These are phyloP conservation scores for Tyria jacobaeae DNA, from an alignment of 2,888 invertebrate genomes.

Conservation along the genomic window DNA sequence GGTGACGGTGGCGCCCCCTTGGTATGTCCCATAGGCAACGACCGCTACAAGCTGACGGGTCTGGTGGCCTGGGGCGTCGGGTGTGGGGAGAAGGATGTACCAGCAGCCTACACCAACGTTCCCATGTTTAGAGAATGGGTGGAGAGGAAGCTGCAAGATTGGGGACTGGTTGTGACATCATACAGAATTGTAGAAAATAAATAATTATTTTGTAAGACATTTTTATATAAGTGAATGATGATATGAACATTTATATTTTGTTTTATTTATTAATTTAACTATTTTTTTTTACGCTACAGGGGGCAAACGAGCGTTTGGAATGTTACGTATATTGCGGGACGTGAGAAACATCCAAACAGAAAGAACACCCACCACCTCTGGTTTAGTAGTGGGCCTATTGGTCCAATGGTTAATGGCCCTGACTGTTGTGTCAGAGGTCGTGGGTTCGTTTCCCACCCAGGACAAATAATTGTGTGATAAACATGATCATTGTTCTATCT, in stretches of 20 bases:
- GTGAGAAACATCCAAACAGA: too few species aligned
- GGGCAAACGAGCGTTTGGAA: too few species aligned
- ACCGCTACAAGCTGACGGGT: slow-evolving; percentile 91
- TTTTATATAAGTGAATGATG: neutral
- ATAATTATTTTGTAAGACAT: neutral
- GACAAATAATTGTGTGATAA: too few species aligned
- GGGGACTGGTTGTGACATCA: slow-evolving; percentile 72
- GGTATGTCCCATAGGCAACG: slow-evolving; percentile 87
- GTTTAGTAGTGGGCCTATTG: too few species aligned
- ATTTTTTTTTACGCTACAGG: too few species aligned
- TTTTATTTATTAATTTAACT: neutral
- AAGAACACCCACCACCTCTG: too few species aligned
- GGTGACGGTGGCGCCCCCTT: slow-evolving; percentile 94
- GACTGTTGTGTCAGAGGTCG: too few species aligned
- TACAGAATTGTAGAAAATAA: slow-evolving; percentile 1
- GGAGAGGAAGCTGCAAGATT: slow-evolving; percentile 85
- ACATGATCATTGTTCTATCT: too few species aligned
- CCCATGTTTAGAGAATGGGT: slow-evolving; percentile 91
- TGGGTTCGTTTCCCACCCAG: too few species aligned
- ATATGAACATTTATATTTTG: neutral
- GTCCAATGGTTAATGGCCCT: too few species aligned
- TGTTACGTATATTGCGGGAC: too few species aligned
- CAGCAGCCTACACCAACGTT: slow-evolving; percentile 93
- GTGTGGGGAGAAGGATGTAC: slow-evolving; percentile 89
- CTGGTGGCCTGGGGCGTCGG: slow-evolving; percentile 97